Evolutionary conservation across 2,113 vertebrate genomes (phyloP), one percentile per base, ranked within the genome.

Genomic region (Colius striatus): DNA sequence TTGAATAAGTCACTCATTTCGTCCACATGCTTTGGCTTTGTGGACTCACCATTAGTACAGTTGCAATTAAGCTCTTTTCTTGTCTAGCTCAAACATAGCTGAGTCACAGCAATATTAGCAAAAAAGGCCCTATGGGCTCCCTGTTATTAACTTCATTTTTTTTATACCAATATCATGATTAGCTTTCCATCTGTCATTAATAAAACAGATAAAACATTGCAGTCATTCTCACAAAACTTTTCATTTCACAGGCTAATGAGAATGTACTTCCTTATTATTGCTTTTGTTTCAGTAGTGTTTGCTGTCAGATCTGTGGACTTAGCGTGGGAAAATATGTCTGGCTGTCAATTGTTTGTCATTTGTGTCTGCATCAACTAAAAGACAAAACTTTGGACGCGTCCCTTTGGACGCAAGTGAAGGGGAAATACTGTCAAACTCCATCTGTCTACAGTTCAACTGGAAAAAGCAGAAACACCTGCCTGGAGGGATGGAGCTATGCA

Each of bases 391-490:
- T n/a, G n/a, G n/a, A n/a, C n/a, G n/a, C n/a, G n/a, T 83, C 94
- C 87, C 88, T 92, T 90, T 62, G 93, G 68, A 93, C 65, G 57
- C 48, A 89, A 66, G 61, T 94, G 74, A 91, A 94, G 36, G 74
- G 86, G 48, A 97, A 96, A 84, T 66, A n/a, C 80, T 94, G 95
- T 95, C 88, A 95, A 75, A 88, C 65, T 87, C 79, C 74, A 94
- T 92, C 73, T 94, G 75, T 95, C 88, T 92, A 55, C 60, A 78
- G 92, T 95, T 96, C 88, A 80, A 47, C 70, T 71, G 72, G 70
- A 92, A 81, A 94, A 77, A 91, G 79, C 87, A 95, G 90, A 95
- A 96, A 94, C 87, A 94, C 91, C 91, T 95, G 96, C 96, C 96
- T 92, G 86, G 34, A 94, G 94, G 89, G 77, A 94, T 78, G 70